phyloP scores from a whole-genome alignment of 2,888 invertebrate species.

The Tolmerus cingulatus region DNA sequence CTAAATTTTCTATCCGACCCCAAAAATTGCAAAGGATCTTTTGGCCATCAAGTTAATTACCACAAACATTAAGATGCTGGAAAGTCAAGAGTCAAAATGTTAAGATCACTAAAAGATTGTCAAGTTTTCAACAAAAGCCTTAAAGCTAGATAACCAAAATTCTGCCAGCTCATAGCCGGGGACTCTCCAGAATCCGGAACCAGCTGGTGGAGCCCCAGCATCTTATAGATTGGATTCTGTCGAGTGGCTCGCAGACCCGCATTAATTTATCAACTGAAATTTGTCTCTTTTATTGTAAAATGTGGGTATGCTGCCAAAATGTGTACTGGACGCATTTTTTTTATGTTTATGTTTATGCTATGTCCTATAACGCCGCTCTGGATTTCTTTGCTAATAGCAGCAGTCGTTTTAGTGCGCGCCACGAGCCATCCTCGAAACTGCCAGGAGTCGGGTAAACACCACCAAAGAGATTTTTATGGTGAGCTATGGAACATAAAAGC shows the following conservation, averaged over 20 bases:
- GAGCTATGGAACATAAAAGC: background rate
- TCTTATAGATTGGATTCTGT: background rate
- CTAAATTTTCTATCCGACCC: background rate
- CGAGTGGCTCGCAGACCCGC: background rate
- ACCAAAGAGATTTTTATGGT: background rate
- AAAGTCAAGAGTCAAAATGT: background rate
- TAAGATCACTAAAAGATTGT: background rate
- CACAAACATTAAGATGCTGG: background rate
- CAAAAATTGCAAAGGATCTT: background rate
- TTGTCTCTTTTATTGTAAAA: constrained; percentile 8
- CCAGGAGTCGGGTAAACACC: background rate
- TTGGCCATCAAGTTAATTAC: background rate
- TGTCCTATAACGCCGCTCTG: background rate
- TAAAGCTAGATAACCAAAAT: background rate
- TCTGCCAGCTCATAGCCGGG: background rate
- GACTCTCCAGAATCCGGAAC: background rate
- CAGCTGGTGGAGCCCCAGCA: background rate
- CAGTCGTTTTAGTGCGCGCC: background rate
- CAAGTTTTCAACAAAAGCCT: background rate
- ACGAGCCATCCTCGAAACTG: background rate
- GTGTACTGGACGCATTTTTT: background rate
- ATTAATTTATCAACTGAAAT: background rate
- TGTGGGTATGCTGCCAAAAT: constrained; percentile 7
- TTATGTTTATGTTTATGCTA: background rate
- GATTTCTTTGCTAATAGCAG: background rate